A percentile compares a stretch with the other conserved stretches of the same genome.
These are phyloP conservation scores for Chaenodraco wilsoni DNA, from an alignment of 2,797 vertebrate species.

Conservation along the genomic window DNA sequence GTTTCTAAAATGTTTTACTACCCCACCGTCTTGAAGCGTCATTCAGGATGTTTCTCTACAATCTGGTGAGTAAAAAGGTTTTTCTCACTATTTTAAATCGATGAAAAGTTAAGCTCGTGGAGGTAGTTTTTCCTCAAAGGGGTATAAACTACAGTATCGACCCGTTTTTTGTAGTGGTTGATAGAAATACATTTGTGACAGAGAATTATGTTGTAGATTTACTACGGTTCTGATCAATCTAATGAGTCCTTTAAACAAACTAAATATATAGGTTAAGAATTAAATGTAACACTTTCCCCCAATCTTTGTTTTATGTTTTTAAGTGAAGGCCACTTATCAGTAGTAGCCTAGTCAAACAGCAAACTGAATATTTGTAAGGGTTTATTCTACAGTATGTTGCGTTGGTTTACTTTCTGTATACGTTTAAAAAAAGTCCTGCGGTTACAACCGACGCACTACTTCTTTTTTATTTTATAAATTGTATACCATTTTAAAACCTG, in stretches of 20 bases:
- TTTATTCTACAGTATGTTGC: too few relatives aligned
- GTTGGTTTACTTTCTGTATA: background rate
- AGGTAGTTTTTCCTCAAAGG: background rate
- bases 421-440: too few relatives aligned
- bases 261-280: background rate
- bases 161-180: background rate
- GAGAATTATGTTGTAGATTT: too few relatives aligned
- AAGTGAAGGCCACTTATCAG: background rate
- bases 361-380: too few relatives aligned
- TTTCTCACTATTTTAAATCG: background rate
- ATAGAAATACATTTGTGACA: too few relatives aligned
- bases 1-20: conserved; percentile 81
- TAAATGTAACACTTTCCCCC: background rate
- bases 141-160: background rate
- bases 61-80: conserved; percentile 80
- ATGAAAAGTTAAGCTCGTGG: background rate
- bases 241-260: background rate
- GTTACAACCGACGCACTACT: background rate
- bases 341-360: too few relatives aligned
- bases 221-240: too few relatives aligned
- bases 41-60: conserved; percentile 81
- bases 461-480: background rate
- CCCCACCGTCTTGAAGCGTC: conserved; percentile 74
- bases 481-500: background rate
- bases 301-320: background rate